A percentile compares a stretch with the other conserved stretches of the same genome.
These are phyloP conservation scores for Brachionus asplanchnoidis DNA, from an alignment of 1,140 invertebrate genomes.

Conservation along the genomic window DNA sequence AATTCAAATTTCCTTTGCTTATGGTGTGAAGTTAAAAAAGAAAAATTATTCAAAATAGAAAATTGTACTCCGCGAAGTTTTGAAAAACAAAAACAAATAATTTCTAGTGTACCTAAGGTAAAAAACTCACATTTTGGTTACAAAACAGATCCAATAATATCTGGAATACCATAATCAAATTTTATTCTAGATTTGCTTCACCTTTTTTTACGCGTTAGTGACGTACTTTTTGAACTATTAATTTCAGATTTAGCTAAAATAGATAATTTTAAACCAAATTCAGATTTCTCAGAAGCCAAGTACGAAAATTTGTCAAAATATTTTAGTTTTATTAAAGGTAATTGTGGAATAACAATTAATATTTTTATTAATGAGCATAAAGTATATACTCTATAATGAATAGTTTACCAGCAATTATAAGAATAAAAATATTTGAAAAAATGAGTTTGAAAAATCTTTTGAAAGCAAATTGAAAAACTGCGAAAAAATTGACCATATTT, in stretches of 20 bases:
- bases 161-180: background rate
- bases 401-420: background rate
- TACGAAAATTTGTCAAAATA: background rate
- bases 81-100: constrained; percentile 2
- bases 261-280: background rate
- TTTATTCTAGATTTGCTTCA: constrained; percentile 14
- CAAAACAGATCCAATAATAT: background rate
- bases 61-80: background rate
- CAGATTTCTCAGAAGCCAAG: background rate
- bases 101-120: background rate
- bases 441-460: background rate
- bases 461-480: background rate
- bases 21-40: constrained; percentile 11
- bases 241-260: background rate
- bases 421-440: constrained; percentile 22
- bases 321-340: background rate
- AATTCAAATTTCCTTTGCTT: background rate
- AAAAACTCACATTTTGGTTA: constrained; percentile 10
- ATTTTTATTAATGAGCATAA: background rate
- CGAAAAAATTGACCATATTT: background rate
- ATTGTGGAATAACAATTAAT: background rate
- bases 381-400: background rate
- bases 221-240: constrained; percentile 3
- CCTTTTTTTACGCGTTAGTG: constrained; percentile 21
- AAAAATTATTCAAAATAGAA: constrained; percentile 3